These are phyloP conservation scores for Hydrotaea cyrtoneurina DNA, from an alignment of 2,888 invertebrate species.

Conservation along the genomic window DNA sequence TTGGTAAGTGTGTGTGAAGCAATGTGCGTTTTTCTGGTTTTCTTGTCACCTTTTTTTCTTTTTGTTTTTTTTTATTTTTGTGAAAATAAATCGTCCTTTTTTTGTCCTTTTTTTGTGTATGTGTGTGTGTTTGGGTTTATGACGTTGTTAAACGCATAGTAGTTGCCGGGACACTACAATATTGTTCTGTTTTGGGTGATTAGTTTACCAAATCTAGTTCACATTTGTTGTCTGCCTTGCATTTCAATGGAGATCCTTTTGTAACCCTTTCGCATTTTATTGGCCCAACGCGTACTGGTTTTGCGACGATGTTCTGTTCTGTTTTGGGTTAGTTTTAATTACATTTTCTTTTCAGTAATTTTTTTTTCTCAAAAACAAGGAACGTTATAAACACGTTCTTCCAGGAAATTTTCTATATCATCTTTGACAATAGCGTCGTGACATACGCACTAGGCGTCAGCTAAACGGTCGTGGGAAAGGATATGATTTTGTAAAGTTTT, in stretches of 20 bases:
- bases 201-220: slow-evolving; percentile 65
- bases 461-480: not conserved
- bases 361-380: not conserved
- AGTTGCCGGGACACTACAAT: not conserved
- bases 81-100: slow-evolving; percentile 32
- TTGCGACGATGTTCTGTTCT: not conserved
- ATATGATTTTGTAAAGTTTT: not conserved
- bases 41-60: not conserved
- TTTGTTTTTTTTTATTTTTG: slow-evolving; percentile 12
- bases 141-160: not conserved
- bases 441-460: too few species aligned
- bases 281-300: not conserved
- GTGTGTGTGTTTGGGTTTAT: slow-evolving; percentile 21
- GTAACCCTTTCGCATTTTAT: slow-evolving; percentile 24
- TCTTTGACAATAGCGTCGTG: not conserved
- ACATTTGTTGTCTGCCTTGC: slow-evolving; percentile 24
- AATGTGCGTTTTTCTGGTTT: not conserved
- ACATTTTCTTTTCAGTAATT: not conserved
- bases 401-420: not conserved
- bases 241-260: not conserved
- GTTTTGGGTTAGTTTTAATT: slow-evolving; percentile 31
- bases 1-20: not conserved
- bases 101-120: not conserved
- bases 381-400: slow-evolving; percentile 12
- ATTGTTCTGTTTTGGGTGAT: slow-evolving; percentile 55